A percentile compares a stretch with the other conserved stretches of the same genome.
Evolutionary conservation across 2,888 invertebrate genomes (phyloP).

Genomic region (Andricus curvator): DNA sequence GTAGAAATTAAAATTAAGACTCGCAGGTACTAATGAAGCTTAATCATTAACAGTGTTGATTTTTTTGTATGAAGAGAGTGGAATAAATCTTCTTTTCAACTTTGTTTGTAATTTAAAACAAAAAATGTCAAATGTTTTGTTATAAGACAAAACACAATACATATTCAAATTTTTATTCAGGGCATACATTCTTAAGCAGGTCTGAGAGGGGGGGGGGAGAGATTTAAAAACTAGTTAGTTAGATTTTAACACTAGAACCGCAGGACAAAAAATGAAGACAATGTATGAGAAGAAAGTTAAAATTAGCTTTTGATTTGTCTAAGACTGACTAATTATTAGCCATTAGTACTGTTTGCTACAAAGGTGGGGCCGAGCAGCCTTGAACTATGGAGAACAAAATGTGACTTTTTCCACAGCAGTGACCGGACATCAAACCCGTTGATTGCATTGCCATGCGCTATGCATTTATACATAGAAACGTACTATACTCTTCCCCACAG

Average conservation of each 20-base stretch:
- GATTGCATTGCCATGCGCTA: not conserved
- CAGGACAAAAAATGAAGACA: not conserved
- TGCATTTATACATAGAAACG: no score
- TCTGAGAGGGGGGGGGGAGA: not conserved
- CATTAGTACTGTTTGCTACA: conserved; percentile 14
- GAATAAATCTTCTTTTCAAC: no score
- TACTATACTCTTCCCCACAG: no score
- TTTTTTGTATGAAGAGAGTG: no score
- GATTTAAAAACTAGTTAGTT: no score
- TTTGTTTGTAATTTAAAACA: no score
- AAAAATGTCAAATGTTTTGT: no score
- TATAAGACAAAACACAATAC: no score
- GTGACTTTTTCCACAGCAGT: conserved; percentile 14
- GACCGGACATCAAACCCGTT: not conserved
- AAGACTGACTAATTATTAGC: conserved; percentile 21
- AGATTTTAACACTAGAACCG: no score
- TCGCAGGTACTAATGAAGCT: no score
- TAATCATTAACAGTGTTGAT: no score
- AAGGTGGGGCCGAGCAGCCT: conserved; percentile 23
- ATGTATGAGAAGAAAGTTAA: conserved; percentile 14
- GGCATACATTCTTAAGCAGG: conserved; percentile 3
- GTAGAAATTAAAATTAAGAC: no score
- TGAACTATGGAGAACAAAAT: conserved; percentile 24
- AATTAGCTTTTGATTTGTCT: conserved; percentile 17
- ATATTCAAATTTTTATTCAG: not conserved